Base-by-base conservation (phyloP, 2,797 vertebrate genomes). In the Danio jaintianensis region DNA sequence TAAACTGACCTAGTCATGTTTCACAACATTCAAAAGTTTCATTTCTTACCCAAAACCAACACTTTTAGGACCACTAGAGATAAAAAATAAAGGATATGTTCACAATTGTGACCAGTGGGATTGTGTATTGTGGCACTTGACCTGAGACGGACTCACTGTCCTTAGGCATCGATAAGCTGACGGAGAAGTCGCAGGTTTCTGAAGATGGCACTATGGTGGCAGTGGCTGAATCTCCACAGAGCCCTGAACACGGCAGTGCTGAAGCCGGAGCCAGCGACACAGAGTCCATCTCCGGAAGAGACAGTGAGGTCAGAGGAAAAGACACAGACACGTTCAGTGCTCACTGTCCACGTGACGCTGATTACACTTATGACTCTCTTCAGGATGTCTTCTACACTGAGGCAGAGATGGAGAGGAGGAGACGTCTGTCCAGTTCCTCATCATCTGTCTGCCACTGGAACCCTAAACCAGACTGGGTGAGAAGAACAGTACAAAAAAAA, bases 121-220 rank as follows among this genome's bases (percentile, higher is more conserved):
- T 29, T 29, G 29, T 29, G 29, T 22, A 18, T 16, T 52, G 47
- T 52, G 48, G 48, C 29, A 40, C 67, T 18, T 53, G 4, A 36
- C 18, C 13, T n/a, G 13, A 70, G 29, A 20, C 50, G 70, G 36
- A 6, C 10, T 70, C 70, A 80, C 38, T 81, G 56, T 86, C 69
- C 66, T 22, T 85, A 99, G 98, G 93, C 55, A 99, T 99, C 10
- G 98, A 99, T 87, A 99, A 99, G 84, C 94, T 99, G 78, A 99
- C 98, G 0, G 98, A 99, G 89, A 97, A 97, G 90, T 96, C 98
- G 0, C 98, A 99, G 91, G 97, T 99, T 3, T 98, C 97, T 0
- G 96, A 99, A 84, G 98, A 99, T 1, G 98, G 98, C 20, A 99
- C 97, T 59, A 94, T 99, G 95, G 90, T 96, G 62, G 95, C 96